These are phyloP conservation scores for Virgularia gustaviana DNA, from an alignment of 92 coral and sea anemone genomes.

Conservation along the genomic window DNA sequence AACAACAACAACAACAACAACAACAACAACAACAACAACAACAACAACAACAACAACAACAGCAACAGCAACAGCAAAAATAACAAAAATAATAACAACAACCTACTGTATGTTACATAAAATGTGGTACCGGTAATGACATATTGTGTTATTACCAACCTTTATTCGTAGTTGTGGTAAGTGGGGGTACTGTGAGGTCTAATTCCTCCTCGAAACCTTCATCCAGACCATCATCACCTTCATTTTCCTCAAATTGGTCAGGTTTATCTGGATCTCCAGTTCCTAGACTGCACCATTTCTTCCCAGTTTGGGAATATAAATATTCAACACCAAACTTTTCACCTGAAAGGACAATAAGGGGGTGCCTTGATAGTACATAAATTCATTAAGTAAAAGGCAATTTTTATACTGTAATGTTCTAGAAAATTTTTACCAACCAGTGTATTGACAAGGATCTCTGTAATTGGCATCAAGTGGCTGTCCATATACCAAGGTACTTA, in stretches of 20 bases:
- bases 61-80: too few relatives aligned
- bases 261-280: slow-evolving; percentile 39
- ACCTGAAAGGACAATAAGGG: slow-evolving; percentile 17
- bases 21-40: too few relatives aligned
- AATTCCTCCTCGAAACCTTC: slow-evolving; percentile 39
- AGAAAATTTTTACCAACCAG: slow-evolving; percentile 24
- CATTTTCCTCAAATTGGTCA: neutral
- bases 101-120: too few relatives aligned
- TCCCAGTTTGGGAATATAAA: slow-evolving; percentile 39
- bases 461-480: neutral
- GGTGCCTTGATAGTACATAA: neutral
- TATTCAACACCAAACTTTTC: slow-evolving; percentile 30
- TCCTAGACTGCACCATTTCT: slow-evolving; percentile 4
- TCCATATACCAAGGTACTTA: slow-evolving; percentile 7
- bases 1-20: too few relatives aligned
- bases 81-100: too few relatives aligned
- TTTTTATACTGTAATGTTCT: neutral
- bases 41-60: too few relatives aligned
- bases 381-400: neutral
- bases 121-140: too few relatives aligned
- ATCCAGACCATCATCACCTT: neutral
- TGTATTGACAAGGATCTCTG: slow-evolving; percentile 39
- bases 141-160: neutral
- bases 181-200: slow-evolving; percentile 8
- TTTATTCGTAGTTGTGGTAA: slow-evolving; percentile 1